Conservation (phyloP, 1,140 invertebrate genomes). For the Araneus ventricosus region DNA sequence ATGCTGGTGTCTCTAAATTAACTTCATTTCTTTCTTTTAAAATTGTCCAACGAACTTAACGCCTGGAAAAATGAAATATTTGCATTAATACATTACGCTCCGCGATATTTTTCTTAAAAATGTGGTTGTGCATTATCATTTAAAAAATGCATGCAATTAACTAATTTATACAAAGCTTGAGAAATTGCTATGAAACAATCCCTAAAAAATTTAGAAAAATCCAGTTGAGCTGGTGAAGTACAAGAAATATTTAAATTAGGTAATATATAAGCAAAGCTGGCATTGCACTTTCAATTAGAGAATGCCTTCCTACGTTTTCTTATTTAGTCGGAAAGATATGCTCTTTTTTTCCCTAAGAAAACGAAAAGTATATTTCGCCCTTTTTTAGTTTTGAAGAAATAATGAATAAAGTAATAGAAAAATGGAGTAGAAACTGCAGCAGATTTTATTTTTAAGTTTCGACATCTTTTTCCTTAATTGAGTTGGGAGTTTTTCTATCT, state of each 20-base stretch:
- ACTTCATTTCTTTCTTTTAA: background rate
- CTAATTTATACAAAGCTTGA: background rate
- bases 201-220: constrained; percentile 15
- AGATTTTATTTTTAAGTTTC: constrained; percentile 23
- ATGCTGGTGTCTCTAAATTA: constrained; percentile 40
- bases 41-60: background rate
- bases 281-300: constrained; percentile 53
- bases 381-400: constrained; percentile 28
- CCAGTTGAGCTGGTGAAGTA: background rate
- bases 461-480: background rate
- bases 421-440: background rate
- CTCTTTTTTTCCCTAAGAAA: background rate
- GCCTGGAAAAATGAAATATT: constrained; percentile 16
- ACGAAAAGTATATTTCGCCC: constrained; percentile 26
- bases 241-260: constrained; percentile 66
- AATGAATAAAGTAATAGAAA: constrained; percentile 15
- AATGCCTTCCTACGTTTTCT: background rate
- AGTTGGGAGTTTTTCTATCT: background rate
- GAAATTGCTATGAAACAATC: constrained; percentile 10
- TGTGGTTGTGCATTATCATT: background rate
- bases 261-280: constrained; percentile 66
- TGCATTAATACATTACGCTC: constrained; percentile 13
- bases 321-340: constrained; percentile 13
- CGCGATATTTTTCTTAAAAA: background rate
- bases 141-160: constrained; percentile 33